Base-by-base conservation (phyloP, 2,888 invertebrate genomes). In the Biston stratarius region DNA sequence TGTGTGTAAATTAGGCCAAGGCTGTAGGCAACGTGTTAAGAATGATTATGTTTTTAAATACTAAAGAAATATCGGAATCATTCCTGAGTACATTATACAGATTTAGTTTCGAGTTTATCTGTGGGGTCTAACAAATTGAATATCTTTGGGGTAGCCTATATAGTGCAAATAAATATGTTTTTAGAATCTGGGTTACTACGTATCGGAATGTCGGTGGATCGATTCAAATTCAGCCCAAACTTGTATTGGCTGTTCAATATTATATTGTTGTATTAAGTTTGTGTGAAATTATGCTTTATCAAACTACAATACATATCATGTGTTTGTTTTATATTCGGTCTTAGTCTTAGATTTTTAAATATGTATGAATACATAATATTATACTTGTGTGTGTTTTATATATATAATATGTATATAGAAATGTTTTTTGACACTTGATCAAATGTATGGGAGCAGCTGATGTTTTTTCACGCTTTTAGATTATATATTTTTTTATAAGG, bases 1-100 rank as follows among this genome's bases (percentile, higher is more conserved):
- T 70, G 71, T 69, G 68, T 72, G 68, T 70, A 68, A 71, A 73
- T 73, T 70, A 70, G 75, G 75, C 73, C 75, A 75, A 73, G 75
- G 75, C 70, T 62, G 65, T 47, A 59, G 11, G 5, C 60, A 65
- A 63, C 58, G 68, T 57, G 51, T 61, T 61, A 42, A 49, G 49
- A 51, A 63, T 56, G 42, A 63, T 44, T 42, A 61, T 42, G 24
- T 38, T 38, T 38, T 8, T 38, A 52, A 38, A 14, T 38, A 52
- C 38, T 52, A 51, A 51, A 51, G 34, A 33, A 12, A 33, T 38
- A 52, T 52, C 36, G 36, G 38, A 36, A 14, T 38, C 38, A n/a
- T 52, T 36, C 38, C 34, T 51, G 38, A 24, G 9, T 49, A n/a
- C 9, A 49, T 24, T 49, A 48, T 10, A 51, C 33, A 33, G 10